Evolutionary conservation across 2,888 invertebrate genomes (phyloP).

Genomic region (Molanna angustata): DNA sequence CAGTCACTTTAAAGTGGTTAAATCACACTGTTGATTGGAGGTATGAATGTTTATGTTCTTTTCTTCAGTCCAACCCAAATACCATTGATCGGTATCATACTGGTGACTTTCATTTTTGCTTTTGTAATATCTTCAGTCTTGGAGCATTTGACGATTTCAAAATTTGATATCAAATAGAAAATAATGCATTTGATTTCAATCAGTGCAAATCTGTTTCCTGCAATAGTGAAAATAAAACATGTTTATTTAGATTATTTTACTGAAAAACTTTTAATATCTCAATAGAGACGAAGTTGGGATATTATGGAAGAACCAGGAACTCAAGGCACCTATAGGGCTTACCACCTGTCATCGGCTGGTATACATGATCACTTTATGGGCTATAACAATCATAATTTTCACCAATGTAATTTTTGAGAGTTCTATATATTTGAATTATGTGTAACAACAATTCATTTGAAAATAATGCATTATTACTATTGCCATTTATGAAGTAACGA

Average conservation of each 20-base stretch:
- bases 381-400: not conserved
- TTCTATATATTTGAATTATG: too few relatives aligned
- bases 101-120: not conserved
- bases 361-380: too few relatives aligned
- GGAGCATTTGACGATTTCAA: not conserved
- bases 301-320: too few relatives aligned
- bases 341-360: too few relatives aligned
- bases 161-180: not conserved
- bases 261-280: too few relatives aligned
- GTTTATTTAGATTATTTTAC: not conserved
- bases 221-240: not conserved
- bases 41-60: not conserved
- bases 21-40: not conserved
- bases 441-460: too few relatives aligned
- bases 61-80: slow-evolving; percentile 4
- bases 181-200: not conserved
- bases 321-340: too few relatives aligned
- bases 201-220: not conserved
- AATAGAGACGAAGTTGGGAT: too few relatives aligned
- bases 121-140: not conserved
- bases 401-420: too few relatives aligned
- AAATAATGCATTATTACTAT: too few relatives aligned
- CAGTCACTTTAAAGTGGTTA: too few relatives aligned
- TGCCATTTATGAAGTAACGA: too few relatives aligned
- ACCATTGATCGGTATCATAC: not conserved